Evolutionary conservation across 2,888 invertebrate species (phyloP).

Genomic region (Lymantria monacha): DNA sequence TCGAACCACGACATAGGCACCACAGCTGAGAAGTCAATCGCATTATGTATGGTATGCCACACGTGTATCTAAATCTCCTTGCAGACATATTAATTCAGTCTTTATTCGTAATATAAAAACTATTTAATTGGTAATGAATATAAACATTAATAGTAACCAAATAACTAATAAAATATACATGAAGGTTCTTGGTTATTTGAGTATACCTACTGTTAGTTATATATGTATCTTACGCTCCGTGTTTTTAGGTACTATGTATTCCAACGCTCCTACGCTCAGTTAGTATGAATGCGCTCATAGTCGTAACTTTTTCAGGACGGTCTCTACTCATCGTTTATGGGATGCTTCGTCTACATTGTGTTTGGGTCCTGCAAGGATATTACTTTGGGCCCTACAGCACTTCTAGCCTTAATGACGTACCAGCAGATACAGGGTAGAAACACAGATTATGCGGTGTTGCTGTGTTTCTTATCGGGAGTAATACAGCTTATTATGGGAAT

Average conservation of each 20-base stretch:
- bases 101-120: too few relatives aligned
- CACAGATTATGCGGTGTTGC: constrained; percentile 89
- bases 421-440: constrained; percentile 87
- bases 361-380: constrained; percentile 95
- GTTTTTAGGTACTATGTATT: constrained; percentile 2
- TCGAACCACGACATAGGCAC: too few relatives aligned
- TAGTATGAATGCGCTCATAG: constrained; percentile 11
- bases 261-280: constrained; percentile 3
- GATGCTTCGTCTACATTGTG: constrained; percentile 94
- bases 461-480: constrained; percentile 91
- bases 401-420: constrained; percentile 95
- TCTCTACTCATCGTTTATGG: constrained; percentile 96
- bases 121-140: too few relatives aligned
- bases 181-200: not conserved
- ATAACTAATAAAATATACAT: not conserved
- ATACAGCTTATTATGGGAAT: constrained; percentile 92
- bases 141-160: not conserved
- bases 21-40: too few relatives aligned
- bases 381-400: constrained; percentile 95
- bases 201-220: not conserved
- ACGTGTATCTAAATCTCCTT: too few relatives aligned
- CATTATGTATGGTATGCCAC: not conserved
- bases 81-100: too few relatives aligned
- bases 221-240: not conserved
- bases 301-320: constrained; percentile 87